Conservation (phyloP, 1,140 invertebrate species). For the Atopsyche davidsoni region DNA sequence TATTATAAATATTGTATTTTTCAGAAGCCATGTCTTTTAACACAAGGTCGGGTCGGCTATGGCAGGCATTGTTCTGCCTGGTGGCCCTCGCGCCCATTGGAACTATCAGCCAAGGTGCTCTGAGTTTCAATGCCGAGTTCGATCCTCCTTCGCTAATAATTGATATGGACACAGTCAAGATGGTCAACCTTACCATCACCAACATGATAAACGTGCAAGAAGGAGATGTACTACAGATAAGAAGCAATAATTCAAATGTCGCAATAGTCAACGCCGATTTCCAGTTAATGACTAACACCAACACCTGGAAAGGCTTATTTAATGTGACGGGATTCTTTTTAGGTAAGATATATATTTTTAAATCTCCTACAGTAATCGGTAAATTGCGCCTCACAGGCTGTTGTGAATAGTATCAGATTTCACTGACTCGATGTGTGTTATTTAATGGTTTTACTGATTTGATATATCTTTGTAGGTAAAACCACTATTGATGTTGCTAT, state of each 20-base stretch:
- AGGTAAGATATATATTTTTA: slow-evolving; percentile 45
- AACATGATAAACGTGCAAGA: slow-evolving; percentile 20
- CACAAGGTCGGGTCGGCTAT: too few relatives aligned
- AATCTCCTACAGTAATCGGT: neutral
- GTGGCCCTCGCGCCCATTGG: slow-evolving; percentile 48
- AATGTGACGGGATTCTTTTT: slow-evolving; percentile 57
- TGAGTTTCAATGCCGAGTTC: slow-evolving; percentile 35
- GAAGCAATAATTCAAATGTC: slow-evolving; percentile 30
- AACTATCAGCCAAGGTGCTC: slow-evolving; percentile 46
- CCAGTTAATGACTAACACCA: slow-evolving; percentile 28
- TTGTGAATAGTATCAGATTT: neutral
- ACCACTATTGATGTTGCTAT: slow-evolving; percentile 12
- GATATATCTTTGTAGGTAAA: slow-evolving; percentile 25
- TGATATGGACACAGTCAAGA: slow-evolving; percentile 36
- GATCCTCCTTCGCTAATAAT: slow-evolving; percentile 30
- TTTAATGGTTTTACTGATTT: slow-evolving; percentile 5
- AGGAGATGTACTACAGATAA: slow-evolving; percentile 32
- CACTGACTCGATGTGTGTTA: neutral
- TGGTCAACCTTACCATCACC: slow-evolving; percentile 34
- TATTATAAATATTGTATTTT: too few relatives aligned
- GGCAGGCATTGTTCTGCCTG: slow-evolving; percentile 53
- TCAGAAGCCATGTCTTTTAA: too few relatives aligned
- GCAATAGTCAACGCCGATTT: slow-evolving; percentile 32
- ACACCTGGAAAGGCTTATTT: slow-evolving; percentile 40
- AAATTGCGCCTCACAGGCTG: neutral